Conservation (phyloP, 2,888 invertebrate genomes). For the Bimastos eiseni region DNA sequence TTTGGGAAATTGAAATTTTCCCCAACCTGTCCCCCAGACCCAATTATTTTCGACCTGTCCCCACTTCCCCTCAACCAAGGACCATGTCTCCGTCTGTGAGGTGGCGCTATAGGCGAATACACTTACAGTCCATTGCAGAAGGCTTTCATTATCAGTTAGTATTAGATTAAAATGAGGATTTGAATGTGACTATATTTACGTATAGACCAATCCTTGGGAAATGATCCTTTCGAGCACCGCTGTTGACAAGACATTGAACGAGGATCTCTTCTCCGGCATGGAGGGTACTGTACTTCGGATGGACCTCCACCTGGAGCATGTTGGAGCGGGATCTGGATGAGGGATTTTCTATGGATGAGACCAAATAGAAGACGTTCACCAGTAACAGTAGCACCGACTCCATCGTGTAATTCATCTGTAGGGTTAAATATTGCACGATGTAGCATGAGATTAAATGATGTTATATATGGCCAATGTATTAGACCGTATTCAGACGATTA, state of each 20-base stretch:
- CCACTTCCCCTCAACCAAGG: too few relatives aligned
- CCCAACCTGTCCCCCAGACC: too few relatives aligned
- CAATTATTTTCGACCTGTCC: too few relatives aligned
- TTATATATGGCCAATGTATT: too few relatives aligned
- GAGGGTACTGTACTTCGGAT: neutral
- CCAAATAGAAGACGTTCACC: slow-evolving; percentile 1
- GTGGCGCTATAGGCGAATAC: too few relatives aligned
- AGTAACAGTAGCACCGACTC: neutral
- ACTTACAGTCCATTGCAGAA: too few relatives aligned
- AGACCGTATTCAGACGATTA: too few relatives aligned
- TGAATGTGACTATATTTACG: neutral
- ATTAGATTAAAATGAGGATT: neutral
- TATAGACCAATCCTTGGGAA: neutral
- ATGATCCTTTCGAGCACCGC: neutral
- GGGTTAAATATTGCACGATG: neutral
- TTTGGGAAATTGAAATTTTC: too few relatives aligned
- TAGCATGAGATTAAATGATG: too few relatives aligned
- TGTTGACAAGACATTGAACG: neutral
- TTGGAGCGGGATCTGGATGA: neutral
- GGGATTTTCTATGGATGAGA: neutral
- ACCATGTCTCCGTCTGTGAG: too few relatives aligned
- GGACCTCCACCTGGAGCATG: neutral
- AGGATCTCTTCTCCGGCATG: neutral
- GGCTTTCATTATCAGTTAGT: too few relatives aligned
- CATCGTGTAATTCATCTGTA: neutral